A percentile compares a stretch with the other conserved stretches of the same genome.
phyloP scores from a whole-genome alignment of 2,797 vertebrate genomes.

The Onychomys arenicola region DNA sequence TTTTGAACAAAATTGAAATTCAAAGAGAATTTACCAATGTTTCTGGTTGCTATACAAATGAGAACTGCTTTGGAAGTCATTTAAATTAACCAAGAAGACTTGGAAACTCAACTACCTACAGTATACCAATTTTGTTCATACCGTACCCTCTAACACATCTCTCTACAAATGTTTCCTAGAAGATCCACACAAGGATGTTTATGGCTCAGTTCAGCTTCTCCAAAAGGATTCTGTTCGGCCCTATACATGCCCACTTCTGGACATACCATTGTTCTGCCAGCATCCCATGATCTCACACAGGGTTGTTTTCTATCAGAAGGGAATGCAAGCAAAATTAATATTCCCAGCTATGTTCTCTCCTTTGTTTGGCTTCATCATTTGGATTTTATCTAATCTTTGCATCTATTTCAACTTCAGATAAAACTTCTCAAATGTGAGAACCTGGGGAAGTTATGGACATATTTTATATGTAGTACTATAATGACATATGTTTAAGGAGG shows the following conservation, averaged over 20 bases:
- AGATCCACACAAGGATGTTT: not conserved
- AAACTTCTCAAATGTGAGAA: not conserved
- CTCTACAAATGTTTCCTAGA: not conserved
- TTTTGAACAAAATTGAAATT: not conserved
- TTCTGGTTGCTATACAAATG: not conserved
- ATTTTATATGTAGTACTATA: not conserved
- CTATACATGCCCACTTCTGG: not conserved
- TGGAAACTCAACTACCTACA: not conserved
- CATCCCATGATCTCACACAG: not conserved
- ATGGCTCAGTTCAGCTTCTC: not conserved
- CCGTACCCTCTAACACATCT: not conserved
- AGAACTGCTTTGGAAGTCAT: not conserved
- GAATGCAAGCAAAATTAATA: not conserved
- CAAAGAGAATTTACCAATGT: not conserved
- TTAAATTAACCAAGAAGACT: not conserved
- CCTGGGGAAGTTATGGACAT: rapidly evolving
- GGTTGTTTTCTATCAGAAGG: not conserved
- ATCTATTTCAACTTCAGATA: not conserved
- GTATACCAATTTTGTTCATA: not conserved
- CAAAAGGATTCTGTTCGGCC: not conserved
- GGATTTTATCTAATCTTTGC: not conserved
- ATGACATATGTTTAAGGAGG: not conserved
- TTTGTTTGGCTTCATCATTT: not conserved
- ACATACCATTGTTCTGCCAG: not conserved
- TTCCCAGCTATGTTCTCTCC: not conserved